Evolutionary conservation across 2,888 invertebrate species (phyloP).

Genomic region (Ernsta delagoae): DNA sequence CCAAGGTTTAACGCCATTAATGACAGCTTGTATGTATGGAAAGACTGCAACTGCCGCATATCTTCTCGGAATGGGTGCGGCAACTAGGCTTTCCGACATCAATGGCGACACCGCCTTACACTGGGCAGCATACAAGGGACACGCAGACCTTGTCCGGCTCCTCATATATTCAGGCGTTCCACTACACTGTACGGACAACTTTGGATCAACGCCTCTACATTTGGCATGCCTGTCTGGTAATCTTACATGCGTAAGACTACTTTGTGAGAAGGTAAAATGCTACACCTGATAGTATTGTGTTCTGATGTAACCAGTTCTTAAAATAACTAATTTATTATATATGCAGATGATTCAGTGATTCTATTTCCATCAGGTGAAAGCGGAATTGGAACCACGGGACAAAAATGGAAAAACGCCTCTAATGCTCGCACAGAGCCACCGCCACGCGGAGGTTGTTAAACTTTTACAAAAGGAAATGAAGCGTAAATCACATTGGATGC

Average conservation of each 20-base stretch:
- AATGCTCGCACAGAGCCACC: conserved; percentile 94
- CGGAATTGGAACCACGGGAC: conserved; percentile 93
- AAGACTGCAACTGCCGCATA: conserved; percentile 95
- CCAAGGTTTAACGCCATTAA: conserved; percentile 92
- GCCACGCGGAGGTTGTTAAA: conserved; percentile 93
- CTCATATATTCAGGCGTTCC: conserved; percentile 96
- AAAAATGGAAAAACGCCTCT: conserved; percentile 97
- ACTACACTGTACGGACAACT: conserved; percentile 95
- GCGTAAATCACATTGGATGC: conserved; percentile 93
- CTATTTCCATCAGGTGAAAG: conserved; percentile 86
- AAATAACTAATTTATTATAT: conserved; percentile 3
- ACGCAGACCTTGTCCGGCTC: conserved; percentile 93
- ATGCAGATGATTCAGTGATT: background rate
- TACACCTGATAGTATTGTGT: background rate
- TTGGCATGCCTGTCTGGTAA: conserved; percentile 95
- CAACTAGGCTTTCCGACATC: conserved; percentile 93
- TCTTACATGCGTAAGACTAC: conserved; percentile 92
- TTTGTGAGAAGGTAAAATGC: conserved; percentile 91
- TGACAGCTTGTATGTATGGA: conserved; percentile 97
- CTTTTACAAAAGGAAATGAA: conserved; percentile 93
- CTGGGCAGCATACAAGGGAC: conserved; percentile 97
- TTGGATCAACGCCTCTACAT: conserved; percentile 96
- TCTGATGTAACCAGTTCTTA: background rate
- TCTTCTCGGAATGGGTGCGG: conserved; percentile 94
- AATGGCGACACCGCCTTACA: conserved; percentile 97